Evolutionary conservation across 2,888 invertebrate species (phyloP).

Genomic region (Nomada goodeniana): DNA sequence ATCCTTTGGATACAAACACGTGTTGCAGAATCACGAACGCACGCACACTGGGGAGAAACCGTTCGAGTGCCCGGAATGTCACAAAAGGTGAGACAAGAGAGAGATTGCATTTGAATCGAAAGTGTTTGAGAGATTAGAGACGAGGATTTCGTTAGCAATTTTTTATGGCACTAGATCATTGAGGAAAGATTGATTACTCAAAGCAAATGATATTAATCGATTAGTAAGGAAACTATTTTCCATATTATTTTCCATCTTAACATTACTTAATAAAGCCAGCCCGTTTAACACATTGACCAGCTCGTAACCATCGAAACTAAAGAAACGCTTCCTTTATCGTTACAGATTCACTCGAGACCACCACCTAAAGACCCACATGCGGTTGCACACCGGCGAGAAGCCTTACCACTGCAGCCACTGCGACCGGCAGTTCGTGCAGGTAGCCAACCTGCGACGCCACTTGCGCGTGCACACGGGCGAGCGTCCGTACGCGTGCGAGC

Average conservation of each 20-base stretch:
- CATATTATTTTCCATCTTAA: no score
- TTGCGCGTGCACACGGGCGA: conserved; percentile 96
- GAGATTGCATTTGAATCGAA: no score
- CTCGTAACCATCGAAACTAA: not conserved
- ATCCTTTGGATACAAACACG: conserved; percentile 97
- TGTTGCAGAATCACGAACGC: conserved; percentile 96
- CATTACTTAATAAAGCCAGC: not conserved
- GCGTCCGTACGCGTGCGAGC: conserved; percentile 94
- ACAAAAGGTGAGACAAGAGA: conserved; percentile 87
- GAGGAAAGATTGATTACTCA: not conserved
- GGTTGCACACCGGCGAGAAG: conserved; percentile 96
- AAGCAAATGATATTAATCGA: not conserved
- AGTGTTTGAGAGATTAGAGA: no score
- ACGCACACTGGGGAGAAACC: conserved; percentile 98
- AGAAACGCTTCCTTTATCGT: not conserved
- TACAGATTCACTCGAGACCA: conserved; percentile 94
- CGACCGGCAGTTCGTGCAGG: conserved; percentile 96
- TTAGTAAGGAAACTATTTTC: no score
- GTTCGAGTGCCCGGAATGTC: conserved; percentile 95
- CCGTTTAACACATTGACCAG: not conserved
- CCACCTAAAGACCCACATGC: conserved; percentile 96
- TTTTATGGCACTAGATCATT: not conserved
- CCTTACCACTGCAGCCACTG: conserved; percentile 97
- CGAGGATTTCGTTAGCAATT: not conserved
- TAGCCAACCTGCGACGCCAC: conserved; percentile 95